Conservation (phyloP, 2,797 vertebrate genomes). For the Sebastes melanostomus region DNA sequence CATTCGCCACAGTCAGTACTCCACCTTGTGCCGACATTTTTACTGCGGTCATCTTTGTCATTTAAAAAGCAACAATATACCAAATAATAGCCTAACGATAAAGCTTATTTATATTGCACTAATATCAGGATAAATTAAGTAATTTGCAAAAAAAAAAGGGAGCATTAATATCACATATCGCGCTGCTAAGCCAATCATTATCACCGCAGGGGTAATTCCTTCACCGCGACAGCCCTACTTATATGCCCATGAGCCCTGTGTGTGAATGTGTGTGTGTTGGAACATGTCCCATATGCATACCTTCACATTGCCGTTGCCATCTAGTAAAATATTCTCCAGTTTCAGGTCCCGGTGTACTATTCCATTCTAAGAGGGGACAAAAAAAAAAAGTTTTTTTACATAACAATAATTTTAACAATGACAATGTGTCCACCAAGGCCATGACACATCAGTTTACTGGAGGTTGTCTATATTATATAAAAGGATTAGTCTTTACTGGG, state of each 20-base stretch:
- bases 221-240: no score
- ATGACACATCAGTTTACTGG: slow-evolving; percentile 14
- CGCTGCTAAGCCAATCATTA: no score
- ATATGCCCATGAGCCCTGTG: not conserved
- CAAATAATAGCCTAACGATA: no score
- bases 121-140: no score
- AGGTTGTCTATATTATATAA: slow-evolving; percentile 24
- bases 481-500: slow-evolving; percentile 43
- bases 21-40: no score
- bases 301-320: slow-evolving; percentile 92
- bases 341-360: slow-evolving; percentile 97
- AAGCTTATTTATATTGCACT: no score
- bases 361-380: slow-evolving; percentile 84
- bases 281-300: slow-evolving; percentile 64
- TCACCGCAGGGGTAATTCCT: no score
- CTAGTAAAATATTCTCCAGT: slow-evolving; percentile 97
- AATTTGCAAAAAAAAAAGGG: no score
- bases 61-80: no score
- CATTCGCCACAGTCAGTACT: no score
- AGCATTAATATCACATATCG: no score
- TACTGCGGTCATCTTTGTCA: no score
- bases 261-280: not conserved
- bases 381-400: not conserved
- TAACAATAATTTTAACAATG: slow-evolving; percentile 1
- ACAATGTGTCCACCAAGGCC: not conserved